Base-by-base conservation (phyloP, 2,113 vertebrate genomes). In the Syngnathus floridae region DNA sequence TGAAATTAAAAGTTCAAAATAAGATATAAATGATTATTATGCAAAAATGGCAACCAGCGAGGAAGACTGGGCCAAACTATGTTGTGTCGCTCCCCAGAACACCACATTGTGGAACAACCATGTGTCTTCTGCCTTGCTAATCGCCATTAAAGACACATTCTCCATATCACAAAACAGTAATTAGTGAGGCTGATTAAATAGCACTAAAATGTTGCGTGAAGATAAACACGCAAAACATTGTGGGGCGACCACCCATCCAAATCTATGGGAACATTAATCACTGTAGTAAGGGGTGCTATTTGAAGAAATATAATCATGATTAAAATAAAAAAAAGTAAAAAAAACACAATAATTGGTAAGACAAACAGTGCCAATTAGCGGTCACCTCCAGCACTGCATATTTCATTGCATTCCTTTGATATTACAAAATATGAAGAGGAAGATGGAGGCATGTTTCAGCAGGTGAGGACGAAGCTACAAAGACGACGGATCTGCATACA, bases 401-500 rank as follows among this genome's bases (percentile, higher is more conserved):
- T 57, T 67, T 38, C 64, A 22, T 13, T 1, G 17, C 70, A 74
- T 40, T 56, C 26, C 54, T 56, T 35, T 14, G 55, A 67, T 66
- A 49, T 48, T 37, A 70, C 5, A 68, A 21, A 71, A 65, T 35
- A 49, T 21, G 64, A 64, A 26, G 66, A 69, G 67, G 73, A 67
- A 51, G 67, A 62, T 38, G 60, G 45, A 76, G 71, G 70, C 65
- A 36, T 70, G 66, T 73, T 67, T 78, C 51, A 78, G 46, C 63
- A 76, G 79, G 59, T 72, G 73, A 73, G 60, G 62, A 55, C 43
- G 14, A 51, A 61, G 57, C 74, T 66, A 61, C 66, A 60, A 65
- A 51, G 74, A 57, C 37, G 62, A 69, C 63, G 76, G 62, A 73
- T 79, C 78, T 76, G 85, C 87, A 88, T 88, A 84, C 84, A 82